phyloP scores from a whole-genome alignment of 2,888 invertebrate genomes.

The Ennomos erosarius region DNA sequence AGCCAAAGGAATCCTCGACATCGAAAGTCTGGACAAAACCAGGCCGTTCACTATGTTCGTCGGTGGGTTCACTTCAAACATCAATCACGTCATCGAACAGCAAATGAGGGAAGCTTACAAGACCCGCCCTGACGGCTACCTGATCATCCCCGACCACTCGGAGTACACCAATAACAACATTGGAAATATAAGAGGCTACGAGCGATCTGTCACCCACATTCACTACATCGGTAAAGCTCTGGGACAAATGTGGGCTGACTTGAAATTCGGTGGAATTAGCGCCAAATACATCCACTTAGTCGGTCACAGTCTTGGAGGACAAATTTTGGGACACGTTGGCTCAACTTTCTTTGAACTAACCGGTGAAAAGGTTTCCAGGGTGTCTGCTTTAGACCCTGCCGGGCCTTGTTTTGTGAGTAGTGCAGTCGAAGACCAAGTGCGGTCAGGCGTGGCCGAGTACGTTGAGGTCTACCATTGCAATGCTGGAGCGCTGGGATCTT shows the following conservation, averaged over 20 bases:
- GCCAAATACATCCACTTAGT: conserved; percentile 68
- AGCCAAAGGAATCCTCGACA: conserved; percentile 50
- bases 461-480: conserved; percentile 87
- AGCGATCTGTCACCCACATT: conserved; percentile 70
- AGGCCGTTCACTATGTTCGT: conserved; percentile 69
- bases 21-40: conserved; percentile 58
- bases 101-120: conserved; percentile 65
- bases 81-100: conserved; percentile 67
- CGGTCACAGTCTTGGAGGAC: conserved; percentile 75
- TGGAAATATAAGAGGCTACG: conserved; percentile 69
- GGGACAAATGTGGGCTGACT: conserved; percentile 58
- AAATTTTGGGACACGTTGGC: conserved; percentile 70
- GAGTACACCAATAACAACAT: conserved; percentile 68
- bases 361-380: conserved; percentile 60
- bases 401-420: conserved; percentile 76
- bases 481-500: conserved; percentile 81
- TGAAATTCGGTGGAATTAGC: conserved; percentile 60
- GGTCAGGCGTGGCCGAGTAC: conserved; percentile 81
- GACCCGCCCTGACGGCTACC: conserved; percentile 66
- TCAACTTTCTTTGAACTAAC: conserved; percentile 60
- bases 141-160: conserved; percentile 75
- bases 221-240: conserved; percentile 72
- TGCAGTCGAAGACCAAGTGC: conserved; percentile 72
- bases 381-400: conserved; percentile 76
- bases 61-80: conserved; percentile 71